These are phyloP conservation scores for Scelioninae gen. 2 DNA, from an alignment of 2,888 invertebrate genomes.

Conservation along the genomic window DNA sequence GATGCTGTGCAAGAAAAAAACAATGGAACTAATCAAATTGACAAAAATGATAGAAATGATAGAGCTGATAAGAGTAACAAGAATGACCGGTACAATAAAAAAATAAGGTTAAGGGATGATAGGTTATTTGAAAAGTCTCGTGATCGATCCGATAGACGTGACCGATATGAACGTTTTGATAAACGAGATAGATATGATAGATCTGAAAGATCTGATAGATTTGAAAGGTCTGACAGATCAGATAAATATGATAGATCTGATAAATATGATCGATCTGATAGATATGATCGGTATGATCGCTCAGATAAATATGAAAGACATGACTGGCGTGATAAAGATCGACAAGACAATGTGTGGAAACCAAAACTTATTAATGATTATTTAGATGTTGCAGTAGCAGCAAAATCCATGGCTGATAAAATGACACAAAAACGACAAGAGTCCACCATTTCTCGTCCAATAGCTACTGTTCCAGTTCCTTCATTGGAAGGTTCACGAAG, in stretches of 20 bases:
- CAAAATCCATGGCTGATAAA: constrained; percentile 47
- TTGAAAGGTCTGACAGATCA: constrained; percentile 11
- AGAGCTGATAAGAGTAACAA: constrained; percentile 27
- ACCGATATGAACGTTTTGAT: constrained; percentile 16
- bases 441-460: constrained; percentile 59
- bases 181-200: constrained; percentile 25
- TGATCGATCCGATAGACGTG: constrained; percentile 28
- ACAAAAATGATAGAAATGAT: background rate
- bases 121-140: constrained; percentile 25
- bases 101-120: constrained; percentile 14
- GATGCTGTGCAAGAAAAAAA: constrained; percentile 2
- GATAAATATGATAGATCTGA: constrained; percentile 21
- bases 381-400: constrained; percentile 37
- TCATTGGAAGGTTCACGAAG: constrained; percentile 66
- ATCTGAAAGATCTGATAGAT: constrained; percentile 16
- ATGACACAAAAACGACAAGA: constrained; percentile 25
- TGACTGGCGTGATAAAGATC: constrained; percentile 36
- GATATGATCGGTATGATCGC: constrained; percentile 28
- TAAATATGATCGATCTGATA: constrained; percentile 9
- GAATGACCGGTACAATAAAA: constrained; percentile 20
- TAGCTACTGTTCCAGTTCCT: constrained; percentile 67
- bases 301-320: constrained; percentile 31
- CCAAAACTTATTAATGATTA: constrained; percentile 48
- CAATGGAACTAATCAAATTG: background rate
- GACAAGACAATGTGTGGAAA: constrained; percentile 34